phyloP scores from a whole-genome alignment of 1,140 invertebrate species.

The Tetramorium parvispinum region DNA sequence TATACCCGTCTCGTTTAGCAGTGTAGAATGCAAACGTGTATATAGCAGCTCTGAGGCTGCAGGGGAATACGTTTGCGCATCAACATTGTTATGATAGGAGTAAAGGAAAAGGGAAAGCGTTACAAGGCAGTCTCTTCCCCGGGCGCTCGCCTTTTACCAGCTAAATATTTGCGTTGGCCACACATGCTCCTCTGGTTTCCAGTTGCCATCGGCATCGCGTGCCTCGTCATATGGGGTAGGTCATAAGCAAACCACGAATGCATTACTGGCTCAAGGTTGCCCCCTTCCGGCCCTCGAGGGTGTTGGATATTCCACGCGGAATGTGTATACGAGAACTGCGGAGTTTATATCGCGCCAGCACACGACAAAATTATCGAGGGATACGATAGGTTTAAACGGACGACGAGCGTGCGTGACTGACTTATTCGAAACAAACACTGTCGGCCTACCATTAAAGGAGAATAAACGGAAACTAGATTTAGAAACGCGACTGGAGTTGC shows the following conservation, averaged over 20 bases:
- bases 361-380: constrained; percentile 38
- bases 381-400: constrained; percentile 4
- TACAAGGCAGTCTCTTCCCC: constrained; percentile 29
- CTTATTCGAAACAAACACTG: background rate
- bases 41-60: background rate
- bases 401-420: background rate
- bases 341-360: constrained; percentile 38
- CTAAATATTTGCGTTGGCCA: constrained; percentile 71
- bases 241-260: constrained; percentile 60
- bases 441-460: background rate
- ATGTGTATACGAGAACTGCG: background rate
- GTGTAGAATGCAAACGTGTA: background rate
- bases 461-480: constrained; percentile 25
- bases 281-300: background rate
- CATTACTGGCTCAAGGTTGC: constrained; percentile 68
- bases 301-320: constrained; percentile 12
- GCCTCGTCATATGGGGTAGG: constrained; percentile 69
- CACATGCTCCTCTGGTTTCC: constrained; percentile 62
- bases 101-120: constrained; percentile 56
- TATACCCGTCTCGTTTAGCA: background rate
- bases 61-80: constrained; percentile 40
- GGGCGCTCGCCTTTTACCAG: constrained; percentile 41
- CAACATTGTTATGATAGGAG: constrained; percentile 47
- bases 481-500: background rate
- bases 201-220: constrained; percentile 64